Base-by-base conservation (phyloP, 2,797 vertebrate species). In the Sebastes hopkinsi region DNA sequence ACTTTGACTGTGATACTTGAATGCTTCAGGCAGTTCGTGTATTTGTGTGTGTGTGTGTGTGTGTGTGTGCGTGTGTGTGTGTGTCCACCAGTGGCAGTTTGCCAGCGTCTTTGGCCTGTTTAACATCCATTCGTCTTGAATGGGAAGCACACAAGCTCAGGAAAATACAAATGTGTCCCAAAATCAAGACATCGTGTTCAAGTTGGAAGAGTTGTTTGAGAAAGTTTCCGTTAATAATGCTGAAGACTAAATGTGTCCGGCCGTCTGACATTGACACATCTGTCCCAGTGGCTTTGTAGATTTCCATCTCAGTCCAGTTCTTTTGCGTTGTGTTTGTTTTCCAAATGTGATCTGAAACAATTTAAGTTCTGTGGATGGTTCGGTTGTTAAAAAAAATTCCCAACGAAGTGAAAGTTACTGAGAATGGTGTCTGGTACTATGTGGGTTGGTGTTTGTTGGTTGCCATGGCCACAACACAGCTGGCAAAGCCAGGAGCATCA, bases 401-500 rank as follows among this genome's bases (percentile, higher is more conserved):
- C 6, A 55, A 20, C 23, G 1, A 54, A 30, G 13, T 18, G 12
- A 75, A 54, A 6, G 16, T 75, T 72, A 36, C 4, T 7, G 4
- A 65, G 32, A 62, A 30, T 27, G 20, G 11, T 25, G 27, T 59
- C 22, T 56, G 56, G 55, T 67, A n/a, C 50, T 58, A 25, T 36
- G 36, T 72, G 27, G 54, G 34, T 56, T 32, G 58, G 18, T 46
- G 71, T 55, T 8, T 70, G 65, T 65, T 56, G 79, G 88, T 92
- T 91, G 80, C 79, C 83, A 85, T 88, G 88, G 80, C 62, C 68
- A 84, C 76, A 58, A 42, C 72, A 66, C 59, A 75, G 70, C 78
- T 83, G 86, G 76, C 85, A 91, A 82, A 78, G 86, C 32, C 70
- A 61, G 82, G 87, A 90, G 81, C 78, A 75, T 76, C 82, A 74